Evolutionary conservation across 2,888 invertebrate genomes (phyloP).

Genomic region (Sthenelais limicola): DNA sequence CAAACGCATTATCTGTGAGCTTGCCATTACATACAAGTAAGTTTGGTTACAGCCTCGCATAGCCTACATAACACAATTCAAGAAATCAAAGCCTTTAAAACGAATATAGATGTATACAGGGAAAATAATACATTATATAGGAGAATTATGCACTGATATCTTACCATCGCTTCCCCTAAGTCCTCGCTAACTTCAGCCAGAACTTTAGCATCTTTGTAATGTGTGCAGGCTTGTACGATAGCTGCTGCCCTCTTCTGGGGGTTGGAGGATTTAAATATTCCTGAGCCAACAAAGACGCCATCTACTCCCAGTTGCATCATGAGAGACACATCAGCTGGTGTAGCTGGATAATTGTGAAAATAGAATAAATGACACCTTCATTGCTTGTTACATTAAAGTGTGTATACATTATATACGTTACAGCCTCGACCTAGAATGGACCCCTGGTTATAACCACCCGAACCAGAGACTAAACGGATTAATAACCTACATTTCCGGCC

Average conservation of each 20-base stretch:
- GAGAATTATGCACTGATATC: neutral
- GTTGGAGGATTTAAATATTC: slow-evolving; percentile 67
- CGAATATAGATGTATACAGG: neutral
- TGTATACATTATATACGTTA: no score
- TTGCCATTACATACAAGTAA: no score
- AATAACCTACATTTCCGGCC: no score
- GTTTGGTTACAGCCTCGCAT: neutral
- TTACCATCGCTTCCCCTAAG: slow-evolving; percentile 65
- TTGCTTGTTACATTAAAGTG: no score
- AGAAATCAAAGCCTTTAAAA: neutral
- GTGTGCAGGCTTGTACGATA: slow-evolving; percentile 68
- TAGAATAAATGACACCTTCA: no score
- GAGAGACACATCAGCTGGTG: slow-evolving; percentile 68
- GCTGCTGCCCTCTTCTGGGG: slow-evolving; percentile 64
- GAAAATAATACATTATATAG: neutral
- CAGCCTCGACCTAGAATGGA: no score
- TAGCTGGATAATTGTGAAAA: slow-evolving; percentile 54
- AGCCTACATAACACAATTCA: neutral
- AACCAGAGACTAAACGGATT: no score
- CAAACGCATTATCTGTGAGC: no score
- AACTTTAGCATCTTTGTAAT: slow-evolving; percentile 64
- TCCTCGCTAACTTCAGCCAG: slow-evolving; percentile 64
- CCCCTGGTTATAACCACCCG: no score
- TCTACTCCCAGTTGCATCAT: slow-evolving; percentile 70
- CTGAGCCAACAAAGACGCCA: slow-evolving; percentile 69